Conservation (phyloP, 2,797 vertebrate genomes). For the Gymnoscopelus microlampas region DNA sequence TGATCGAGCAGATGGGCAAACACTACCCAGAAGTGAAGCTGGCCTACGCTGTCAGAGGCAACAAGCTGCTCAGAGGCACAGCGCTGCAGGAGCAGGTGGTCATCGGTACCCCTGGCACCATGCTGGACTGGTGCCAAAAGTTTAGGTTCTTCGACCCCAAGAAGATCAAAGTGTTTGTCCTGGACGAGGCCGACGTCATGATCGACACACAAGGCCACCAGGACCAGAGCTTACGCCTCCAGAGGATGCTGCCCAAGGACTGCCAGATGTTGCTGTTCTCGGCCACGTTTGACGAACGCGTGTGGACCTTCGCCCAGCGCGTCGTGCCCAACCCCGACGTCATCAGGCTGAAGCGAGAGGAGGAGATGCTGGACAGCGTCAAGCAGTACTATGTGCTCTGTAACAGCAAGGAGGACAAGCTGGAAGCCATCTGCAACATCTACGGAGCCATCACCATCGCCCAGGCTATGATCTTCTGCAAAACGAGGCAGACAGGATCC, state of each 20-base stretch:
- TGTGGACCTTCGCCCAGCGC: slow-evolving; percentile 95
- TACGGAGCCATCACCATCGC: slow-evolving; percentile 97
- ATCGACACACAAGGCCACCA: slow-evolving; percentile 98
- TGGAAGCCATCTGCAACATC: slow-evolving; percentile 94
- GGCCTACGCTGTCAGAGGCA: slow-evolving; percentile 94
- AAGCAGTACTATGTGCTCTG: slow-evolving; percentile 97
- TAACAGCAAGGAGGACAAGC: slow-evolving; percentile 93
- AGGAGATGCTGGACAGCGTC: slow-evolving; percentile 97
- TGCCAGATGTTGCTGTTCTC: slow-evolving; percentile 99
- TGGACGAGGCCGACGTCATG: slow-evolving; percentile 98
- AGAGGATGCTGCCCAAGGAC: slow-evolving; percentile 92
- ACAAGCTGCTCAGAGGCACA: slow-evolving; percentile 85
- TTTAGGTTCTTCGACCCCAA: slow-evolving; percentile 96
- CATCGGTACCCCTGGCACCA: slow-evolving; percentile 96
- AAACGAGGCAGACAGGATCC: slow-evolving; percentile 92
- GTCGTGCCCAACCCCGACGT: slow-evolving; percentile 97
- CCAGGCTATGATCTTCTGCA: slow-evolving; percentile 99
- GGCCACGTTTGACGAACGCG: slow-evolving; percentile 95
- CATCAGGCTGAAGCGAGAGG: slow-evolving; percentile 95
- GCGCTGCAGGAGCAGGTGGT: slow-evolving; percentile 94
- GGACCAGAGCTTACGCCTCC: slow-evolving; percentile 98
- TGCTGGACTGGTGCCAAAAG: slow-evolving; percentile 97
- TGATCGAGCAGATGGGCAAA: slow-evolving; percentile 97
- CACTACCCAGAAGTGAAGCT: slow-evolving; percentile 92
- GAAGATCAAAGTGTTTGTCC: slow-evolving; percentile 95